Conservation (phyloP, 2,797 vertebrate species). For the Tokudaia muenninki region DNA sequence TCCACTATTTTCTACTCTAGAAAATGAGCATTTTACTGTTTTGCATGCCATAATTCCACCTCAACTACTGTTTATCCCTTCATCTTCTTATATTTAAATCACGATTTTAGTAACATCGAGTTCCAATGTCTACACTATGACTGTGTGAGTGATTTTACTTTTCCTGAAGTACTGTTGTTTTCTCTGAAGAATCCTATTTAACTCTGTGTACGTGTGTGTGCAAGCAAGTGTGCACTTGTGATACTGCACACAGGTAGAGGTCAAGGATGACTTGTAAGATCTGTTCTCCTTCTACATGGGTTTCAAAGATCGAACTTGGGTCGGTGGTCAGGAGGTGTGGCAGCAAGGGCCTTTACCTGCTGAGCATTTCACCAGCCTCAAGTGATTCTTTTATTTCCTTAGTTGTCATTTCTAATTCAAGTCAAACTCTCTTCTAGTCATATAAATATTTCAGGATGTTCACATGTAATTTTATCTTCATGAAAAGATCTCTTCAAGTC, state of each 20-base stretch:
- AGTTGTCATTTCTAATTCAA: constrained; percentile 57
- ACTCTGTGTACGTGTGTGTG: not conserved
- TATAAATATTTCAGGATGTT: constrained; percentile 28
- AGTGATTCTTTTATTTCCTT: constrained; percentile 23
- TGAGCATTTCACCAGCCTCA: not conserved
- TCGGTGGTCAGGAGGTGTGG: not conserved
- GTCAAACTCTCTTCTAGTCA: constrained; percentile 12
- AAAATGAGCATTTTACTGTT: not conserved
- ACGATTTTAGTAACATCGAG: not conserved
- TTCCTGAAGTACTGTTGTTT: not conserved
- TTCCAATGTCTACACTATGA: constrained; percentile 1
- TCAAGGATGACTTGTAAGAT: not conserved
- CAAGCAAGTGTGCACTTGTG: accelerated
- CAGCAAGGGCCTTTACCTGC: not conserved
- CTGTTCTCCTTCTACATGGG: too few relatives aligned
- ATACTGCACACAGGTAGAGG: not conserved
- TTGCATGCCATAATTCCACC: not conserved
- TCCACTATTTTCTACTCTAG: not conserved
- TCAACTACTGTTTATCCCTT: not conserved
- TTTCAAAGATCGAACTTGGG: not conserved
- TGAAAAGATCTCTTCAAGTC: constrained; percentile 21
- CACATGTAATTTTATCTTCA: constrained; percentile 35
- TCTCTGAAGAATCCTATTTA: not conserved
- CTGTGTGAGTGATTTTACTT: constrained; percentile 21
- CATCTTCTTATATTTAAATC: not conserved